phyloP scores from a whole-genome alignment of 2,797 vertebrate species.

The Takifugu rubripes region DNA sequence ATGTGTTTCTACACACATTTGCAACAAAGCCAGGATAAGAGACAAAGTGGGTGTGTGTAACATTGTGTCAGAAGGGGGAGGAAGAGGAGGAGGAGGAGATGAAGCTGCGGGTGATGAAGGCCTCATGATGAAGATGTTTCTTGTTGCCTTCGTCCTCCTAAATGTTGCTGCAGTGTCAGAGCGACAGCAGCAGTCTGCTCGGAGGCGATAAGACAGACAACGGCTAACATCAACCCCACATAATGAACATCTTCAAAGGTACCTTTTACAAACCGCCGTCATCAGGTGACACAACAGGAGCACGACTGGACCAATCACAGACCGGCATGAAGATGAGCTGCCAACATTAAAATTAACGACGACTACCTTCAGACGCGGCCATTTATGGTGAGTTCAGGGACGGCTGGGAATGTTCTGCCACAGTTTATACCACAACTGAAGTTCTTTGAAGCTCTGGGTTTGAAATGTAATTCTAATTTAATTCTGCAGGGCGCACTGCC shows the following conservation, averaged over 20 bases:
- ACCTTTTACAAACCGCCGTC: constrained; percentile 36
- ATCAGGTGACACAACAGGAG: constrained; percentile 41
- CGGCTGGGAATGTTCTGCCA: constrained; percentile 10
- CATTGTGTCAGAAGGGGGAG: too few relatives aligned
- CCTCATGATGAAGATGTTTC: constrained; percentile 34
- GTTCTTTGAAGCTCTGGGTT: background rate
- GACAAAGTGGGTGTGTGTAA: constrained; percentile 6
- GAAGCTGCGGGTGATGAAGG: too few relatives aligned
- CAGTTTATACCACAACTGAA: constrained; percentile 9
- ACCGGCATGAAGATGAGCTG: constrained; percentile 26
- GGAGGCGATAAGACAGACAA: constrained; percentile 56
- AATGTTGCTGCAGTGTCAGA: constrained; percentile 60
- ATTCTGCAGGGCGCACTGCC: background rate
- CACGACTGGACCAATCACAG: constrained; percentile 29
- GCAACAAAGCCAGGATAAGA: constrained; percentile 13
- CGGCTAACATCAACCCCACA: constrained; percentile 58
- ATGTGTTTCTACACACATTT: constrained; percentile 8
- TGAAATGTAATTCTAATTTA: too few relatives aligned
- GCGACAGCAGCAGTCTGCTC: constrained; percentile 42
- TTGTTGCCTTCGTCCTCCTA: constrained; percentile 20
- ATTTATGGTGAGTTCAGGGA: background rate
- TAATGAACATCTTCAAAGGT: constrained; percentile 56
- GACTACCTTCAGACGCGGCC: too few relatives aligned
- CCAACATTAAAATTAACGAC: constrained; percentile 28
- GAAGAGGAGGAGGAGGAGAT: too few relatives aligned